These are phyloP conservation scores for Phortica okadai DNA, from an alignment of 2,888 invertebrate genomes.

Conservation along the genomic window DNA sequence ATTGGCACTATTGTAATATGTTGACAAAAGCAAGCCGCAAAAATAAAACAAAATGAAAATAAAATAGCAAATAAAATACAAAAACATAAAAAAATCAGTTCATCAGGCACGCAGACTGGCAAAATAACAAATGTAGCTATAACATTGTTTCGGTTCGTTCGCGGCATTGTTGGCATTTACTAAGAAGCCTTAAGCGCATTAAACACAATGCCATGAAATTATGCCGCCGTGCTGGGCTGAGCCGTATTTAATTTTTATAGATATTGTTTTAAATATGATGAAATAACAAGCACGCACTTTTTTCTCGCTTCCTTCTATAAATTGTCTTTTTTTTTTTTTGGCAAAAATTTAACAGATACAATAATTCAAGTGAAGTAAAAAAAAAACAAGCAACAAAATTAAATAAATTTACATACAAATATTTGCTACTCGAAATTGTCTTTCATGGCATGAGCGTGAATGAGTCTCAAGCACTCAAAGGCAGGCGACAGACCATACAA, in stretches of 20 bases:
- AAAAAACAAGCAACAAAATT: not conserved
- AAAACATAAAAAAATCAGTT: not conserved
- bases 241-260: conserved; percentile 9
- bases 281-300: not conserved
- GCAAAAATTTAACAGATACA: not conserved
- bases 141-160: not conserved
- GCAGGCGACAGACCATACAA: not conserved
- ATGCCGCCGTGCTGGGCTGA: not conserved
- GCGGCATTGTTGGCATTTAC: not conserved
- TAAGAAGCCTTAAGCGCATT: conserved; percentile 25
- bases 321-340: too few species aligned
- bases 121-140: not conserved
- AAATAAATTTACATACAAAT: not conserved
- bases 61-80: not conserved
- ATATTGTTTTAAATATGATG: conserved; percentile 6
- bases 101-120: not conserved
- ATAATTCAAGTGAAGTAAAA: not conserved
- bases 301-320: too few species aligned
- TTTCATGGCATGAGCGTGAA: not conserved
- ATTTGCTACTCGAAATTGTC: conserved; percentile 10
- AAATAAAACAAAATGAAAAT: not conserved
- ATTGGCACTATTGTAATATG: conserved; percentile 6
- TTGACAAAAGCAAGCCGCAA: not conserved
- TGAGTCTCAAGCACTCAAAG: not conserved
- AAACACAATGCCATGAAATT: conserved; percentile 19